Percentiles rank a stretch among this genome's conserved stretches.
Conservation (phyloP, 2,888 invertebrate genomes). For the Odontocerum albicorne region DNA sequence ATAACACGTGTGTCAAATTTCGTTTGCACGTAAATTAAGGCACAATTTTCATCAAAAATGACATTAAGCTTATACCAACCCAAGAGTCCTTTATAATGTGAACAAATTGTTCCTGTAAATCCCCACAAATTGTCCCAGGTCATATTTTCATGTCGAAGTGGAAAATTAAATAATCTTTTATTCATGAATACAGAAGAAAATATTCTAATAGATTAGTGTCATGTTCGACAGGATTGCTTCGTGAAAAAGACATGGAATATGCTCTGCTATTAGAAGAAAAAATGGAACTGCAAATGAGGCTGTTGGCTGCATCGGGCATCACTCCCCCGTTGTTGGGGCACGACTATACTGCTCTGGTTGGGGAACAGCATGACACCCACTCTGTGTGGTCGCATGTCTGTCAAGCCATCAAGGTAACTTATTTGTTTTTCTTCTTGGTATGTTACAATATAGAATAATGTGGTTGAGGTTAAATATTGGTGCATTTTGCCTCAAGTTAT, state of each 20-base stretch:
- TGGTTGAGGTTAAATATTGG: no score
- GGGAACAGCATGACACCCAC: constrained; percentile 74
- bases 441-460: no score
- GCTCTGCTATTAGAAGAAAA: constrained; percentile 86
- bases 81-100: no score
- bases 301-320: constrained; percentile 67
- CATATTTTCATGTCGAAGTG: neutral
- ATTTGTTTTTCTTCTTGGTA: no score
- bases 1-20: no score
- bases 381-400: constrained; percentile 84
- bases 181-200: neutral
- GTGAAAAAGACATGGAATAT: constrained; percentile 86
- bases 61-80: no score
- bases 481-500: no score
- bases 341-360: constrained; percentile 76
- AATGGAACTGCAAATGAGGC: constrained; percentile 78
- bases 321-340: constrained; percentile 57
- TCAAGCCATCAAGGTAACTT: constrained; percentile 71
- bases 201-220: neutral
- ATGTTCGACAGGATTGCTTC: constrained; percentile 73
- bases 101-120: no score
- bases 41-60: no score
- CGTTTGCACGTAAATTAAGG: no score
- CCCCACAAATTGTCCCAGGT: neutral
- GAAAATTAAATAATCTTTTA: neutral